A percentile compares a stretch with the other conserved stretches of the same genome.
These are phyloP conservation scores for Sorex maritimensis DNA, from an alignment of 2,797 vertebrate genomes.

Conservation along the genomic window DNA sequence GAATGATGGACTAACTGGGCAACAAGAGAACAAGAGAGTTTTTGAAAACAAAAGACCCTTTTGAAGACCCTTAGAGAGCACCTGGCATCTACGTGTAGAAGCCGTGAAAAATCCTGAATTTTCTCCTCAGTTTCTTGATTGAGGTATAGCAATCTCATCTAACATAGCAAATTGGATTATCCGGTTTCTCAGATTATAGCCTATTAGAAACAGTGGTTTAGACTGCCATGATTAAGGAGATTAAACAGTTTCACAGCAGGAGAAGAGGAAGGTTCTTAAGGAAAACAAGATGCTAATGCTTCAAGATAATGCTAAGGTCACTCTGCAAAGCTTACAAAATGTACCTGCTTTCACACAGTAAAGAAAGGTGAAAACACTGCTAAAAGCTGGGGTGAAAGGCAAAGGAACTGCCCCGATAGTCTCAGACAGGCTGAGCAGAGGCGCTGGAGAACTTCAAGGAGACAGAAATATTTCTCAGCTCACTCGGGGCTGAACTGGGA, in stretches of 20 bases:
- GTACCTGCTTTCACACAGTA: background rate
- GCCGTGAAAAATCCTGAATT: background rate
- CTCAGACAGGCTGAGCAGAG: no score
- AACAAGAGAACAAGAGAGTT: background rate
- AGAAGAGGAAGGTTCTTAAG: background rate
- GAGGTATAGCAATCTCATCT: no score
- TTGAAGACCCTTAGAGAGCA: background rate
- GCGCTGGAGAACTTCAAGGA: background rate
- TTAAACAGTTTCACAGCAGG: background rate
- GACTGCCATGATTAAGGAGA: background rate
- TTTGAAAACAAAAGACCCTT: no score
- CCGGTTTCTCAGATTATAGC: background rate
- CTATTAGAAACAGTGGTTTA: background rate
- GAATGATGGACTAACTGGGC: background rate
- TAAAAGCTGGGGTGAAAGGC: no score
- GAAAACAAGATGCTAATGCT: background rate
- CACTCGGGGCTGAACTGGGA: conserved; percentile 13
- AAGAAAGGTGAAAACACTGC: background rate
- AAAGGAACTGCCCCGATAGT: no score
- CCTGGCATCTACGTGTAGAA: background rate
- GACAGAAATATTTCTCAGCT: background rate
- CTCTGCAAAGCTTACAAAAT: background rate
- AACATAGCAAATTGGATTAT: background rate
- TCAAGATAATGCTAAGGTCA: background rate
- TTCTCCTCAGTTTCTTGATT: background rate